Evolutionary conservation across 2,888 invertebrate species (phyloP).

Genomic region (Siphlonurus alternatus): DNA sequence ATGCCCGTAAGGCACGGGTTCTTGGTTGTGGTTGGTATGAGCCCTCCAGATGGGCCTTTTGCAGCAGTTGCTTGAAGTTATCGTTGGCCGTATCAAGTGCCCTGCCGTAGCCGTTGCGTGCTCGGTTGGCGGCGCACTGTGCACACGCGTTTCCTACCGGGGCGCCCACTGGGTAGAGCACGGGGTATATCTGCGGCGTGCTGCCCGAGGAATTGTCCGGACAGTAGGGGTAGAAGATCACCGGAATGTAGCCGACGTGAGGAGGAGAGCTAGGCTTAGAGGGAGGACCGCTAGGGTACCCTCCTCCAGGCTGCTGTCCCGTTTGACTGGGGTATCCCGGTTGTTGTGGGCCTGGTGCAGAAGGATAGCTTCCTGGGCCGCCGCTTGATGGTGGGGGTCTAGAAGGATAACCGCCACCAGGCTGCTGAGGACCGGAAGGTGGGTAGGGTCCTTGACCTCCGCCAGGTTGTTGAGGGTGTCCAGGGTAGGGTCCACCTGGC

Average conservation of each 20-base stretch:
- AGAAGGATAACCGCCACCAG: background rate
- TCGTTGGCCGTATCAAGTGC: background rate
- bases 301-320: background rate
- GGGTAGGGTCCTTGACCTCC: background rate
- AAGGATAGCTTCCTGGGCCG: background rate
- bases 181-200: background rate
- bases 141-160: background rate
- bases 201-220: constrained; percentile 30
- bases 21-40: background rate
- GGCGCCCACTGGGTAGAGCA: background rate
- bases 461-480: background rate
- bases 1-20: background rate
- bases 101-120: background rate
- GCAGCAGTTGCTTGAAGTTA: background rate
- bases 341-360: background rate
- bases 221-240: constrained; percentile 51
- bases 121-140: background rate
- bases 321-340: background rate
- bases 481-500: background rate
- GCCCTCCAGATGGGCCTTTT: background rate
- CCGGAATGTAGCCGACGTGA: constrained; percentile 46
- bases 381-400: background rate
- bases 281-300: background rate
- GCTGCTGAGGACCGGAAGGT: background rate
- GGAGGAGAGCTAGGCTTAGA: background rate